These are phyloP conservation scores for Trachelus stipa DNA, from an alignment of 2,888 invertebrate genomes.

Conservation along the genomic window DNA sequence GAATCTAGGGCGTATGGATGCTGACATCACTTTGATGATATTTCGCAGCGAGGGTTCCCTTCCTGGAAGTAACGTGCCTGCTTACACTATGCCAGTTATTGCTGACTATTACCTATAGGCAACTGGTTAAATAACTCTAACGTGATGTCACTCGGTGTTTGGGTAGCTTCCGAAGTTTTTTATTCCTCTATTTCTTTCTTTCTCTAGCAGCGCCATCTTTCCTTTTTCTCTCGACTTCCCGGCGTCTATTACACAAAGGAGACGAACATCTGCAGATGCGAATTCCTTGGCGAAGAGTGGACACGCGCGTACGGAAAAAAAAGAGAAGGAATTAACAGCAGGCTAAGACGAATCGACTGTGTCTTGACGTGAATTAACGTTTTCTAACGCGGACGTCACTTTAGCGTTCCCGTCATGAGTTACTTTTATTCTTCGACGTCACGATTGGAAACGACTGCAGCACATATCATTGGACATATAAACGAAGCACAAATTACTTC, in stretches of 20 bases:
- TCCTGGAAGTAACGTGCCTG: slow-evolving; percentile 30
- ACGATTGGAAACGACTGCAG: background rate
- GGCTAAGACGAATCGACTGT: background rate
- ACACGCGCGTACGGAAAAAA: background rate
- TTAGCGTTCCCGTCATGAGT: background rate
- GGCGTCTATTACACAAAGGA: background rate
- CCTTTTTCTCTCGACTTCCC: background rate
- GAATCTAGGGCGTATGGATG: background rate
- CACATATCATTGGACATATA: background rate
- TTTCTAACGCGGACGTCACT: background rate
- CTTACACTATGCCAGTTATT: slow-evolving; percentile 2
- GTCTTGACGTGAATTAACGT: background rate
- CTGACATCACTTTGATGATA: slow-evolving; percentile 28
- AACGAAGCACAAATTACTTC: background rate
- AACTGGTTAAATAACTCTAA: slow-evolving; percentile 27
- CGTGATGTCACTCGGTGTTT: slow-evolving; percentile 18
- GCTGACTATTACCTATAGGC: slow-evolving; percentile 9
- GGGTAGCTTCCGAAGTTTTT: background rate
- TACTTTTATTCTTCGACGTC: background rate
- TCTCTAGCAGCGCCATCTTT: slow-evolving; percentile 26
- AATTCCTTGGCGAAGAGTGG: background rate
- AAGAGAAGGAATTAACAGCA: background rate
- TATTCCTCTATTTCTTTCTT: slow-evolving; percentile 22
- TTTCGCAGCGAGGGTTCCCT: slow-evolving; percentile 29
- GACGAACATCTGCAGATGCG: background rate